phyloP scores from a whole-genome alignment of 2,113 vertebrate genomes.

The Pelvicachromis taeniatus region DNA sequence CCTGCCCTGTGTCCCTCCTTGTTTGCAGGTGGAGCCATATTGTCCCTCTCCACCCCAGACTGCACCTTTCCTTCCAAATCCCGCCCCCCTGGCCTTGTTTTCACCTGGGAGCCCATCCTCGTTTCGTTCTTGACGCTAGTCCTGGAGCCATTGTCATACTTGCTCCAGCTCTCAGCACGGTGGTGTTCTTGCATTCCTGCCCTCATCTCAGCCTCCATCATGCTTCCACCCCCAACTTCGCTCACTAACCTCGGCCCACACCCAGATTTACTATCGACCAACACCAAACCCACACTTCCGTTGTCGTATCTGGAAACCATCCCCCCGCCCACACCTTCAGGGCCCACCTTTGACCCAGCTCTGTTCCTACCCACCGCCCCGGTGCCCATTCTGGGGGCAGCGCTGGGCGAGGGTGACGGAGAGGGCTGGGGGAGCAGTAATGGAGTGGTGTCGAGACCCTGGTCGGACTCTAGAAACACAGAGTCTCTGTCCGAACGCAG shows the following conservation, averaged over 20 bases:
- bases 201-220: conserved; percentile 41
- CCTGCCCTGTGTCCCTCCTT: conserved; percentile 31
- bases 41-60: conserved; percentile 34
- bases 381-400: conserved; percentile 65
- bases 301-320: conserved; percentile 41
- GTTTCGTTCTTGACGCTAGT: conserved; percentile 37
- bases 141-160: conserved; percentile 44
- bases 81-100: conserved; percentile 44
- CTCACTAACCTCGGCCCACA: conserved; percentile 27
- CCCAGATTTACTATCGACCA: conserved; percentile 48
- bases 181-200: conserved; percentile 34
- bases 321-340: conserved; percentile 28
- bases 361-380: conserved; percentile 61
- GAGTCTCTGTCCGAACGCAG: conserved; percentile 60
- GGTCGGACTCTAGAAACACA: conserved; percentile 65
- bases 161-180: conserved; percentile 35
- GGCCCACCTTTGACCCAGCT: conserved; percentile 54
- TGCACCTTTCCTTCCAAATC: conserved; percentile 58
- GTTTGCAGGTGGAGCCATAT: neutral
- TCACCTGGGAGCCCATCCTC: conserved; percentile 55
- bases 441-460: conserved; percentile 68
- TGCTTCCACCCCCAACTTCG: conserved; percentile 10
- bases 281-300: conserved; percentile 24
- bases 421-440: conserved; percentile 62
- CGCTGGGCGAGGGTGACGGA: conserved; percentile 58